phyloP scores from a whole-genome alignment of 1,140 invertebrate genomes.

The Andricus grossulariae region DNA sequence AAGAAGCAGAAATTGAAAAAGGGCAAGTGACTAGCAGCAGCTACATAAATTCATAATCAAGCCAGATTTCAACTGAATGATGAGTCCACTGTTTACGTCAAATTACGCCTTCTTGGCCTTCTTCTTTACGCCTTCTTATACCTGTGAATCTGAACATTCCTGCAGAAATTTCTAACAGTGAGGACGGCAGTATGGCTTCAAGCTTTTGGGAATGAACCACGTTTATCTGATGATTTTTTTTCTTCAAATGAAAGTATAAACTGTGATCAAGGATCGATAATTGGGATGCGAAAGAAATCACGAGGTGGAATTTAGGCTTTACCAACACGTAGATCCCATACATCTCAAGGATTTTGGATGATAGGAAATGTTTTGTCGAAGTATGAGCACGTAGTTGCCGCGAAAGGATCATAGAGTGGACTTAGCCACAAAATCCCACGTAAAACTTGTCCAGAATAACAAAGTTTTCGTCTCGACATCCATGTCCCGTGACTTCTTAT shows the following conservation, averaged over 20 bases:
- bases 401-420: constrained; percentile 75
- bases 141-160: no score
- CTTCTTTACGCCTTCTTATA: no score
- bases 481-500: constrained; percentile 18
- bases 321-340: constrained; percentile 72
- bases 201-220: no score
- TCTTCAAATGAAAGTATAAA: neutral
- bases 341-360: constrained; percentile 74
- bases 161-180: no score
- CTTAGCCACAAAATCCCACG: constrained; percentile 73
- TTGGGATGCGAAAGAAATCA: constrained; percentile 64
- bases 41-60: no score
- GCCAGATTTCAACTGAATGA: no score
- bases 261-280: constrained; percentile 38
- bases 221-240: neutral
- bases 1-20: no score
- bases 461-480: constrained; percentile 62
- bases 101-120: no score
- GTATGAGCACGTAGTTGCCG: constrained; percentile 75
- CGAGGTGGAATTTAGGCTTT: constrained; percentile 63
- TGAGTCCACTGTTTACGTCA: no score
- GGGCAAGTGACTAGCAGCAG: no score
- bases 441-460: constrained; percentile 74
- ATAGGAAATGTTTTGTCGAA: constrained; percentile 72
- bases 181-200: no score